Evolutionary conservation across 2,888 invertebrate genomes (phyloP).

Genomic region (Melieria crassipennis): DNA sequence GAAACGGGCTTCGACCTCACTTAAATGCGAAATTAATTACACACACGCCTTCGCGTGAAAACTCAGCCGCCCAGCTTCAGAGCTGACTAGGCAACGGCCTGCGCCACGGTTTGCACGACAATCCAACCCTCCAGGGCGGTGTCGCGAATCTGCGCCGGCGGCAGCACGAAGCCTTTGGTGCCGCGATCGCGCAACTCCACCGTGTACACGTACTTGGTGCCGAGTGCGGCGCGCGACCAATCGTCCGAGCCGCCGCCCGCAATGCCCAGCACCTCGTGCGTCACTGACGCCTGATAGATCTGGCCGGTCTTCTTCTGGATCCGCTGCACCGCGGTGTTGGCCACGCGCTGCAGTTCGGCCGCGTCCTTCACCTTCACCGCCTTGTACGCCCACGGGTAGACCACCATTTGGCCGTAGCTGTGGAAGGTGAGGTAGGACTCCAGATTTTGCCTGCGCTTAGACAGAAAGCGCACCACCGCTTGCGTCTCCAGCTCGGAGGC

Average conservation of each 20-base stretch:
- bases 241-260: conserved; percentile 65
- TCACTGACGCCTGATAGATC: conserved; percentile 53
- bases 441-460: conserved; percentile 68
- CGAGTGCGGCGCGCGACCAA: conserved; percentile 57
- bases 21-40: too few species aligned
- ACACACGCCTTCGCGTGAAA: too few species aligned
- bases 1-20: too few species aligned
- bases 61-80: too few species aligned
- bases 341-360: conserved; percentile 53
- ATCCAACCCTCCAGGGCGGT: conserved; percentile 58
- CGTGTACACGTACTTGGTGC: conserved; percentile 60
- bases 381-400: conserved; percentile 63
- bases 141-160: conserved; percentile 56
- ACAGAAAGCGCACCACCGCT: conserved; percentile 70
- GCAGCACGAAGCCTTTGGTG: conserved; percentile 57
- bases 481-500: conserved; percentile 88
- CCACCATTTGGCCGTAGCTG: conserved; percentile 70
- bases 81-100: conserved; percentile 43
- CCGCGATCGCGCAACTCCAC: conserved; percentile 62
- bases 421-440: conserved; percentile 81
- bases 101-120: conserved; percentile 58
- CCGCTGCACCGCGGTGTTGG: conserved; percentile 53
- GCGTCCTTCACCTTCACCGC: conserved; percentile 56
- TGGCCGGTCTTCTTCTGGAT: conserved; percentile 56
- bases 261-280: conserved; percentile 58